These are phyloP conservation scores for Epiperipatus broadwayi DNA, from an alignment of 2,888 invertebrate genomes.

Conservation along the genomic window DNA sequence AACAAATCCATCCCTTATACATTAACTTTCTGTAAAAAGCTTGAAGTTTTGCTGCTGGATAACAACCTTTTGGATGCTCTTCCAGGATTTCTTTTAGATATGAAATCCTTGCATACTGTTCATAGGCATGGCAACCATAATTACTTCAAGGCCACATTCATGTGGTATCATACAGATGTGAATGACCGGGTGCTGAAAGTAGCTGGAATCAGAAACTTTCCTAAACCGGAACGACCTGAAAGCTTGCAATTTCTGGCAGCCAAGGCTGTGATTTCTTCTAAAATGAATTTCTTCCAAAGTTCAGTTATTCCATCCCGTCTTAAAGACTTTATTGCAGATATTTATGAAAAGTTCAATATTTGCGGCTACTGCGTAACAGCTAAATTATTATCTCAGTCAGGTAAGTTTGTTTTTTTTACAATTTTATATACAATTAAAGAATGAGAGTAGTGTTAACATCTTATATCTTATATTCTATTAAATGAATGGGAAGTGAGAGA, in stretches of 20 bases:
- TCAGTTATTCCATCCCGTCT: slow-evolving; percentile 25
- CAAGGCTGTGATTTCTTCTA: slow-evolving; percentile 27
- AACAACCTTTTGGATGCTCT: slow-evolving; percentile 33
- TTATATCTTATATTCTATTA: too few relatives aligned
- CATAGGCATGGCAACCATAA: slow-evolving; percentile 34
- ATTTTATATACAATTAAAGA: too few relatives aligned
- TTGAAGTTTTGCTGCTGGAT: slow-evolving; percentile 29
- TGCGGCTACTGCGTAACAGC: slow-evolving; percentile 28
- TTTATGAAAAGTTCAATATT: slow-evolving; percentile 29
- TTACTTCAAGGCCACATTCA: slow-evolving; percentile 33
- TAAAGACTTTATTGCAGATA: slow-evolving; percentile 29
- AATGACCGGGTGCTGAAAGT: slow-evolving; percentile 28
- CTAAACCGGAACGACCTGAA: slow-evolving; percentile 14
- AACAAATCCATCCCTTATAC: slow-evolving; percentile 31
- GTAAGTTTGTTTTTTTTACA: slow-evolving; percentile 19
- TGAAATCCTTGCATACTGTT: slow-evolving; percentile 30
- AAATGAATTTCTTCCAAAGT: slow-evolving; percentile 28
- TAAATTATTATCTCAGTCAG: slow-evolving; percentile 23
- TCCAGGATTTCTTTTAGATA: slow-evolving; percentile 30
- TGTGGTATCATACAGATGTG: slow-evolving; percentile 34
- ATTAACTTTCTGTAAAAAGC: slow-evolving; percentile 28
- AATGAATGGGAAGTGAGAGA: too few relatives aligned
- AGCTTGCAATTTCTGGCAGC: slow-evolving; percentile 28
- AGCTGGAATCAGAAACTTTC: too few relatives aligned
- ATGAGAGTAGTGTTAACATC: too few relatives aligned